Conservation (phyloP, 2,113 vertebrate species). For the Talpa occidentalis region DNA sequence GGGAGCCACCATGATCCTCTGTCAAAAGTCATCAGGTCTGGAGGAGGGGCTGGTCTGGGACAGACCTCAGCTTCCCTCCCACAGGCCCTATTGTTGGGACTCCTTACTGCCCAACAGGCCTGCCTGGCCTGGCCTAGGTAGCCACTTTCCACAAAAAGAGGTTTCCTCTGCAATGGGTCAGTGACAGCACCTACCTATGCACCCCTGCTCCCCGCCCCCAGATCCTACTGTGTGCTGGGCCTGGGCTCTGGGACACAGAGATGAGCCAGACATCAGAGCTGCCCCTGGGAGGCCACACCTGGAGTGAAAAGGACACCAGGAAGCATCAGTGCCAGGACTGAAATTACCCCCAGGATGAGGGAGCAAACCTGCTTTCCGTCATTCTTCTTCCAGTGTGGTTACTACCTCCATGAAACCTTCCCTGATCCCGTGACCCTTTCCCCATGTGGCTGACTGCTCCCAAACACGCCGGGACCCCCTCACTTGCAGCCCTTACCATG, state of each 20-base stretch:
- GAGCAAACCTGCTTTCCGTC: not conserved
- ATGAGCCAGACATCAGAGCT: not conserved
- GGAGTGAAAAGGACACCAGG: not conserved
- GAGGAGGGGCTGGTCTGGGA: not conserved
- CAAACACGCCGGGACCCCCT: too few species aligned
- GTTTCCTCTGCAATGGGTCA: not conserved
- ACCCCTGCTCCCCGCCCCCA: rapidly evolving
- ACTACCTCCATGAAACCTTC: not conserved
- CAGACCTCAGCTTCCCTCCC: not conserved
- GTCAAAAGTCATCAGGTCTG: not conserved
- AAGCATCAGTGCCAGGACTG: not conserved
- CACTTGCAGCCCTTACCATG: not conserved
- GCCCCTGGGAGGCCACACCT: not conserved
- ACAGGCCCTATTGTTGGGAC: not conserved
- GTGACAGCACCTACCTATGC: not conserved
- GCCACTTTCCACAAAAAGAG: not conserved
- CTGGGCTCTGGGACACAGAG: not conserved
- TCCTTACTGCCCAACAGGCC: not conserved
- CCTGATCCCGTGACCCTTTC: not conserved
- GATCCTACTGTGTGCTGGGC: not conserved
- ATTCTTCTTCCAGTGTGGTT: not conserved
- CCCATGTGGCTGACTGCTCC: not conserved
- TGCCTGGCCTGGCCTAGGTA: not conserved
- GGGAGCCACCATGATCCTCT: not conserved
- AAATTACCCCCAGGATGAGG: not conserved